phyloP scores from a whole-genome alignment of 2,113 vertebrate genomes.

The Castor canadensis region DNA sequence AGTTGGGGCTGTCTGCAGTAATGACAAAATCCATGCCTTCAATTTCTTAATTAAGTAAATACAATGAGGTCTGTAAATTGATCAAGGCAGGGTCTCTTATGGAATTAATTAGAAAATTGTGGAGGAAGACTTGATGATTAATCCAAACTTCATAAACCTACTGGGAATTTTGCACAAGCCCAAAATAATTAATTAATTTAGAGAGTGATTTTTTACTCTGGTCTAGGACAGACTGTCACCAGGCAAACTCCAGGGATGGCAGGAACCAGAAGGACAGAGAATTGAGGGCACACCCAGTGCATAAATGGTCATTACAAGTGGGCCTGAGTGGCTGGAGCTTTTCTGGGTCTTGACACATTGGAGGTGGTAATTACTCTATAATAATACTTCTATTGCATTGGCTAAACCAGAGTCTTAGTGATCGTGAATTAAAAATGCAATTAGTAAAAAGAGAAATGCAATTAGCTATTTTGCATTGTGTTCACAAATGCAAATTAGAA shows the following conservation, averaged over 20 bases:
- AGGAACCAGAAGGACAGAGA: rapidly evolving
- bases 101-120: conserved; percentile 72
- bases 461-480: conserved; percentile 58
- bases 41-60: conserved; percentile 74
- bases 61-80: conserved; percentile 64
- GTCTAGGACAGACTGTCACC: not conserved
- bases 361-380: not conserved
- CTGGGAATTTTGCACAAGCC: not conserved
- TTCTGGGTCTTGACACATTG: not conserved
- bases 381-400: not conserved
- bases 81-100: conserved; percentile 47
- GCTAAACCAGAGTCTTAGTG: conserved; percentile 7
- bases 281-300: not conserved
- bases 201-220: not conserved
- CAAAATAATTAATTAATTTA: conserved; percentile 33
- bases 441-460: conserved; percentile 1
- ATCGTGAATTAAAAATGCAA: conserved; percentile 46
- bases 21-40: conserved; percentile 70
- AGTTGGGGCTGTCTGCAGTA: conserved; percentile 30
- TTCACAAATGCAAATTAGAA: conserved; percentile 51
- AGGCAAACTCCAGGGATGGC: not conserved
- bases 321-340: too few relatives aligned
- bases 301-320: too few relatives aligned
- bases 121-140: conserved; percentile 45
- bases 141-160: conserved; percentile 43